Evolutionary conservation across 2,888 invertebrate genomes (phyloP).

Genomic region (Oscheius sp.): DNA sequence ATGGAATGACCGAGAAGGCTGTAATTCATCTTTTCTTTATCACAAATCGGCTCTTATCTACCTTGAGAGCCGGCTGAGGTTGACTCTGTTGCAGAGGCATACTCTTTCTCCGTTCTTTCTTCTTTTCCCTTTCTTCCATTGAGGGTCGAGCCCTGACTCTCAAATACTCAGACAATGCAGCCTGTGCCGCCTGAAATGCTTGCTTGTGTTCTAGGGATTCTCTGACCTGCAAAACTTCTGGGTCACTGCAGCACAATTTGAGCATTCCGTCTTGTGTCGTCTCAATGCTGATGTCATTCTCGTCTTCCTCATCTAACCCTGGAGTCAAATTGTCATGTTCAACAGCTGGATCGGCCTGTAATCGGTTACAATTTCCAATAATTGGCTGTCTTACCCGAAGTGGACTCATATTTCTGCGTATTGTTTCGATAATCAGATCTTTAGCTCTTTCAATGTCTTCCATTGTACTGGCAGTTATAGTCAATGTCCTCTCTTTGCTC

Average conservation of each 20-base stretch:
- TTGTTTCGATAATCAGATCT: constrained; percentile 92
- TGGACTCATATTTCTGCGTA: constrained; percentile 88
- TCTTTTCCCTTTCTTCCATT: constrained; percentile 61
- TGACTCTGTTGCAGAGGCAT: constrained; percentile 63
- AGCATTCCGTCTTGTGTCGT: constrained; percentile 65
- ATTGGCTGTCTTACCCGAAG: constrained; percentile 38
- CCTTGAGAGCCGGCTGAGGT: constrained; percentile 42
- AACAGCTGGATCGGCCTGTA: constrained; percentile 30
- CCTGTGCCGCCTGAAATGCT: constrained; percentile 61
- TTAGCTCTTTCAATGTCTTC: constrained; percentile 92
- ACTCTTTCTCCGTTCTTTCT: constrained; percentile 65
- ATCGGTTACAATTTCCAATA: no score
- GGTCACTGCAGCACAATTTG: constrained; percentile 67
- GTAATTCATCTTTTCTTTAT: constrained; percentile 1
- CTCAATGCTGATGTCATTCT: constrained; percentile 63
- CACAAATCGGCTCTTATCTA: not conserved
- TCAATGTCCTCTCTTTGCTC: constrained; percentile 91
- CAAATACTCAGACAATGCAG: constrained; percentile 65
- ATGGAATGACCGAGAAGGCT: constrained; percentile 51
- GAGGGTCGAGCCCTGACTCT: constrained; percentile 51
- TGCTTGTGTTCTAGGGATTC: not conserved
- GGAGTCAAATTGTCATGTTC: not conserved
- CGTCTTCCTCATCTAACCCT: constrained; percentile 40
- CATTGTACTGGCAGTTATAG: constrained; percentile 92
- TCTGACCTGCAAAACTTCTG: constrained; percentile 55